phyloP scores from a whole-genome alignment of 1,140 invertebrate genomes.

The Drosophila quadrilineata region DNA sequence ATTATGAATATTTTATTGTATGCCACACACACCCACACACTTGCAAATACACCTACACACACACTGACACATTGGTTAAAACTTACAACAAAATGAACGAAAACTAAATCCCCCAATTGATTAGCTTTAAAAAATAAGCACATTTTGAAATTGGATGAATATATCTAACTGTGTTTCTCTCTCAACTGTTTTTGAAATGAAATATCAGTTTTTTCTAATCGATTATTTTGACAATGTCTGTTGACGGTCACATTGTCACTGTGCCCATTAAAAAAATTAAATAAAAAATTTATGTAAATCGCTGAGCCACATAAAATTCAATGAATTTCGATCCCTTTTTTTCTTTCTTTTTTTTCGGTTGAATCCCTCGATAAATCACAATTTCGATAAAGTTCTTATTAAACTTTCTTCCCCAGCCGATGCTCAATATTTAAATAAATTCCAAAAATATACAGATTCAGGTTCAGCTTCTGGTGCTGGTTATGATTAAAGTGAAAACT shows the following conservation, averaged over 20 bases:
- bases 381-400: slow-evolving; percentile 20
- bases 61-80: slow-evolving; percentile 7
- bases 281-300: slow-evolving; percentile 69
- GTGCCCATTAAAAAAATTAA: slow-evolving; percentile 47
- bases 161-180: slow-evolving; percentile 24
- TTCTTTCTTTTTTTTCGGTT: slow-evolving; percentile 26
- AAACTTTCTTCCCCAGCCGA: slow-evolving; percentile 11
- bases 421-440: slow-evolving; percentile 25
- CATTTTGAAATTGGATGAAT: slow-evolving; percentile 44
- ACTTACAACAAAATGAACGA: slow-evolving; percentile 17
- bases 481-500: slow-evolving; percentile 26
- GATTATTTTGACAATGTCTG: neutral
- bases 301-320: slow-evolving; percentile 48
- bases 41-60: slow-evolving; percentile 6
- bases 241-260: neutral
- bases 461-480: too few relatives aligned
- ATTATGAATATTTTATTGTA: slow-evolving; percentile 65
- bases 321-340: slow-evolving; percentile 56
- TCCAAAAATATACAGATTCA: slow-evolving; percentile 20
- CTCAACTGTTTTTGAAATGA: too few relatives aligned
- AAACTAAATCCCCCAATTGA: slow-evolving; percentile 65
- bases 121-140: slow-evolving; percentile 46
- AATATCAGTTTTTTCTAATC: neutral
- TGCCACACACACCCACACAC: slow-evolving; percentile 15
- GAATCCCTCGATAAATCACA: slow-evolving; percentile 38